These are phyloP conservation scores for Idaea aversata DNA, from an alignment of 2,888 invertebrate species.

Conservation along the genomic window DNA sequence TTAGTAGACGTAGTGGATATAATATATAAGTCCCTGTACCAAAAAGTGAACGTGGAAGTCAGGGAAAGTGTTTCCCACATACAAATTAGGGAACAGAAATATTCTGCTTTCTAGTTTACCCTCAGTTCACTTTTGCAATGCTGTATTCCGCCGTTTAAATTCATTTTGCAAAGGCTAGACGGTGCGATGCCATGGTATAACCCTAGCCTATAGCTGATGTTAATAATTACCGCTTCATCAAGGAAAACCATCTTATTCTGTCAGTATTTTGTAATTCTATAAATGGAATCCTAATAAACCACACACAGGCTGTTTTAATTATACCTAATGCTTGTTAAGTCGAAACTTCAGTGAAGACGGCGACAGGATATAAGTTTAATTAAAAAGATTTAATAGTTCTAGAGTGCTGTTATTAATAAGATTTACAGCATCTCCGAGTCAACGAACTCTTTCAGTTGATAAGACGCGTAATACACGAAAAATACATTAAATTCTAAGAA, in stretches of 20 bases:
- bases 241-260: neutral
- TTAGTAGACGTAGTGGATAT: no score
- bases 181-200: neutral
- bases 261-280: neutral
- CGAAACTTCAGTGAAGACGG: neutral
- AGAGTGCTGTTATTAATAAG: neutral
- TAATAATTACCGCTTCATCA: neutral
- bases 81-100: no score
- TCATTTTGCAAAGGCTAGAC: neutral
- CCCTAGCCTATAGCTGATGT: neutral
- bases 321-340: neutral
- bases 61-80: no score
- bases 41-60: no score
- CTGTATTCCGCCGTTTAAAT: no score
- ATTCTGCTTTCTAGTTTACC: no score
- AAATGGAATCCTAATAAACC: neutral
- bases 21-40: no score
- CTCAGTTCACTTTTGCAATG: no score
- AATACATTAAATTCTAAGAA: constrained; percentile 19
- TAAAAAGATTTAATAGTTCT: neutral
- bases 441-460: constrained; percentile 19
- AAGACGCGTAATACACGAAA: constrained; percentile 23
- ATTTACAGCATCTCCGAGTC: constrained; percentile 14
- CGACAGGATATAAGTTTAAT: constrained; percentile 4
- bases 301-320: neutral